These are phyloP conservation scores for Callimorpha dominula DNA, from an alignment of 2,888 invertebrate species.

Conservation along the genomic window DNA sequence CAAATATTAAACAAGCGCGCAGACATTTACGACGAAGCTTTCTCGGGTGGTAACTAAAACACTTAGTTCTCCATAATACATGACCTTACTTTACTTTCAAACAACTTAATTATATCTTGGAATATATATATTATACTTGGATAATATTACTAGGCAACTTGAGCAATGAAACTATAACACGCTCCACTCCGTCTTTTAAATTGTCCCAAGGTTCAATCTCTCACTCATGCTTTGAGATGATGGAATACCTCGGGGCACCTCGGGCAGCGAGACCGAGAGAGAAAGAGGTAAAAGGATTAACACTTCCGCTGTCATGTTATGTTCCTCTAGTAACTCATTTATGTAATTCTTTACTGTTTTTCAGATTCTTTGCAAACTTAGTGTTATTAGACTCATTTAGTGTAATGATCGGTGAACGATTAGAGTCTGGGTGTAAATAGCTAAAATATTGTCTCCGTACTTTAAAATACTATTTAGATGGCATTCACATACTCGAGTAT, in stretches of 20 bases:
- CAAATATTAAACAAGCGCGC: too few species aligned
- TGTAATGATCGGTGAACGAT: background rate
- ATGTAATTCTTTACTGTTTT: background rate
- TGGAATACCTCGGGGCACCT: too few species aligned
- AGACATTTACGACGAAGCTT: too few species aligned
- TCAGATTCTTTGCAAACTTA: background rate
- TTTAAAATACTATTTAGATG: background rate
- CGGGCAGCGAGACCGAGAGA: too few species aligned
- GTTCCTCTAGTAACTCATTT: background rate
- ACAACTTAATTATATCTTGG: too few species aligned
- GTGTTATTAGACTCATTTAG: background rate
- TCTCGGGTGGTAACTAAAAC: too few species aligned
- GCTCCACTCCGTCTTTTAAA: constrained; percentile 13
- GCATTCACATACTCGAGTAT: background rate
- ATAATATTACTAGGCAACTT: too few species aligned
- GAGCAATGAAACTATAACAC: constrained; percentile 9
- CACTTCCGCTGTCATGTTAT: too few species aligned
- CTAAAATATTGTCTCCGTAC: background rate
- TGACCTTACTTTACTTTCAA: too few species aligned
- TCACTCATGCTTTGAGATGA: constrained; percentile 28
- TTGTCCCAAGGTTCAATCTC: constrained; percentile 19
- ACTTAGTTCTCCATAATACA: too few species aligned
- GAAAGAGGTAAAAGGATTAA: too few species aligned
- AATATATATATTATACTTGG: too few species aligned
- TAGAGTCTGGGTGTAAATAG: background rate